Base-by-base conservation (phyloP, 2,113 vertebrate genomes). In the Hystrix brachyura region DNA sequence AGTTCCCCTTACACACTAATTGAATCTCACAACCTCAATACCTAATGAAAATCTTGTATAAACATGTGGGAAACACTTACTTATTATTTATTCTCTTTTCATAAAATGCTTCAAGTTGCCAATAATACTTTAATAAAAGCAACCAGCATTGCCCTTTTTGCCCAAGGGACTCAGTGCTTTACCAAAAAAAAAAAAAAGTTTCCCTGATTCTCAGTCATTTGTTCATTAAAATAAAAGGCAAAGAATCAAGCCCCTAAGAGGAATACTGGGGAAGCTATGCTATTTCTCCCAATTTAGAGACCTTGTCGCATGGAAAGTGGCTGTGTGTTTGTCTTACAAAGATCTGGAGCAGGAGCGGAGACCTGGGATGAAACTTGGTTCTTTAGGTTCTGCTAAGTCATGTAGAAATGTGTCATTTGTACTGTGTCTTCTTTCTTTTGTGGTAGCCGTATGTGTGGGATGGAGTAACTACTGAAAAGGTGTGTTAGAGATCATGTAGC, bases 11-110 rank as follows among this genome's bases (percentile, higher is more conserved):
- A 23, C 5, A 9, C 0, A 53, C 72, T 43, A 69, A 2, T 25
- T 46, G 34, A 90, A 80, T 64, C 69, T 10, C 43, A 27, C 34
- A 72, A 72, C 18, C 91, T 19, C 46, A 85, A 78, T 88, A 81
- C 27, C 48, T 38, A 43, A 43, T 53, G 27, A 51, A 72, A 94
- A 62, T 65, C 72, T 91, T 55, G 0, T 64, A 71, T 72, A 87
- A 59, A 55, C 91, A 89, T 4, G 9, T 95, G 83, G 48, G 85
- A 80, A 74, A 91, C 65, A 74, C 78, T 92, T 79, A 71, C 51
- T 87, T 85, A 51, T 60, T 95, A 43, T 90, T 85, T 96, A 81
- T 83, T 96, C 64, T 93, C 65, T 94, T 91, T 95, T 93, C 46
- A 78, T 93, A 94, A 96, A 94, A 76, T 84, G 64, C 69, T 94